Evolutionary conservation across 2,797 vertebrate genomes (phyloP), one percentile per base, ranked within the genome.

Genomic region (Cuniculus paca): DNA sequence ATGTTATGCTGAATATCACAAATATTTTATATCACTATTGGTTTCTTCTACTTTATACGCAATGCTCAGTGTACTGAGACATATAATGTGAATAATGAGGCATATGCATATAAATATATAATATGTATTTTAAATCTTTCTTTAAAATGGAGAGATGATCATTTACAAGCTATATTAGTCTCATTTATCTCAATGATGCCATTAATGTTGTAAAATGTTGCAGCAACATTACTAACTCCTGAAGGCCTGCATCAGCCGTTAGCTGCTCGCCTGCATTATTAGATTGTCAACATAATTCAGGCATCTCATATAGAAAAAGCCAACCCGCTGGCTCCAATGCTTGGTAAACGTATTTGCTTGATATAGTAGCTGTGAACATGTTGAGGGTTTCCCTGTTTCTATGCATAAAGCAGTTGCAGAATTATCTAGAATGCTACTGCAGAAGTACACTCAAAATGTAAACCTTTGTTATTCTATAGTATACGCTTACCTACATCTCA

Each of bases 211-310:
- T 98, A 98, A 98, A 98, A 97, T 96, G 95, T 97, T 98, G 93
- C 94, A 83, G 93, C 80, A 96, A 93, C 98, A 97, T 98, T 97
- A 95, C 97, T 0, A 6, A 96, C 97, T 98, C 97, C 98, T 98
- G 96, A 97, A 98, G 98, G 98, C 97, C 94, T 98, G 68, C 94
- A 91, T 94, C 97, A 98, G 97, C 98, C 98, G 94, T 98, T 97
- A 98, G 98, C 98, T 98, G 97, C 96, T 97, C 95, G 93, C 89
- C 96, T 42, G 0, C 98, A 97, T 99, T 98, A 98, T 99, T 98
- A 98, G 97, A 98, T 97, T 98, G 98, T 98, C 98, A 98, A 98
- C 97, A 98, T 98, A 98, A 98, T 98, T 98, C 97, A 98, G 98
- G 97, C 96, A 91, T 97, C 97, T 98, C 95, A 97, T 98, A 97